Conservation (phyloP, 2,888 invertebrate species). For the Dromius quadrimaculatus region DNA sequence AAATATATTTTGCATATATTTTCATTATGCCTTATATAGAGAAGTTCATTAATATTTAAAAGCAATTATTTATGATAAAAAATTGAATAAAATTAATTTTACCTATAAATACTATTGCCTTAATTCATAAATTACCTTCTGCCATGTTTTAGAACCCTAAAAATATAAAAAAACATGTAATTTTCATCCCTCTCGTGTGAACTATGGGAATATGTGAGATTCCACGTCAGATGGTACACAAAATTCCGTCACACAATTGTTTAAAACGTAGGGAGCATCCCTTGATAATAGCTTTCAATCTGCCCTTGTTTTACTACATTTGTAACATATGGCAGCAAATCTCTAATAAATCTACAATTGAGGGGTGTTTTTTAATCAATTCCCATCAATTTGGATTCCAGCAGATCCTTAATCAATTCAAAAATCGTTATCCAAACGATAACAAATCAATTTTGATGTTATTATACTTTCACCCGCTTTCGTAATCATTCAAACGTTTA, state of each 20-base stretch:
- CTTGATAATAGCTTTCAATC: neutral
- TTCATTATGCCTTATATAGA: neutral
- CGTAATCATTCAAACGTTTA: too few relatives aligned
- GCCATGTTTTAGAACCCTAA: too few relatives aligned
- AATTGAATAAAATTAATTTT: neutral
- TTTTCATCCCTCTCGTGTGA: slow-evolving; percentile 1
- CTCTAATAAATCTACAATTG: too few relatives aligned
- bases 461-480: too few relatives aligned
- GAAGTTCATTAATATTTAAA: slow-evolving; percentile 11
- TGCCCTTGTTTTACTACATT: neutral
- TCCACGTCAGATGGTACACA: slow-evolving; percentile 14
- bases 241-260: neutral
- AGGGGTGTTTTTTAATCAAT: too few relatives aligned
- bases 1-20: slow-evolving; percentile 12
- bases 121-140: too few relatives aligned
- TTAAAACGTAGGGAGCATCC: neutral
- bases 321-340: slow-evolving; percentile 12
- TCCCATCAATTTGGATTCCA: too few relatives aligned
- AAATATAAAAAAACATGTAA: neutral
- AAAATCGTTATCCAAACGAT: too few relatives aligned
- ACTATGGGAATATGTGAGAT: slow-evolving; percentile 12
- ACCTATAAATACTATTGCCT: neutral
- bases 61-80: neutral
- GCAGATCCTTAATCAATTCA: too few relatives aligned
- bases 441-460: too few relatives aligned